These are phyloP conservation scores for Magallana nippona DNA, from an alignment of 2,888 invertebrate species.

Conservation along the genomic window DNA sequence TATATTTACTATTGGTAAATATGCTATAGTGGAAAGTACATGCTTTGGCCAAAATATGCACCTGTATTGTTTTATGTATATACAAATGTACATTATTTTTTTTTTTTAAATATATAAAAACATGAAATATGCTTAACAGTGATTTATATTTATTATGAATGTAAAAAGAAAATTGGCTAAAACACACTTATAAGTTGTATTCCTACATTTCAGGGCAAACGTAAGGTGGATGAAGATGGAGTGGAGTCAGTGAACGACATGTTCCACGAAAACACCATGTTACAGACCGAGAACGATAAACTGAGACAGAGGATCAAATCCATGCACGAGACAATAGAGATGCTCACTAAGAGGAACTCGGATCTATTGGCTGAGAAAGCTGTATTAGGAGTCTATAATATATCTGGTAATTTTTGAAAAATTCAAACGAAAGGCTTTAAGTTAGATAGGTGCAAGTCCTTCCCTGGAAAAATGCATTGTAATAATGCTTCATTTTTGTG, in stretches of 20 bases:
- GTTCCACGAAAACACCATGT: constrained; percentile 96
- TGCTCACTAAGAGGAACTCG: constrained; percentile 88
- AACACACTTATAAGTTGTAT: neutral
- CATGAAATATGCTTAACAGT: too few species aligned
- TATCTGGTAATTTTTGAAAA: constrained; percentile 43
- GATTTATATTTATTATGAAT: too few species aligned
- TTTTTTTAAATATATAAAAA: too few species aligned
- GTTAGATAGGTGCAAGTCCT: neutral
- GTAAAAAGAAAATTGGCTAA: too few species aligned
- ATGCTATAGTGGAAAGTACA: too few species aligned
- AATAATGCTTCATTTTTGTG: too few species aligned
- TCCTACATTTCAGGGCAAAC: constrained; percentile 86
- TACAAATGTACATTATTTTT: too few species aligned
- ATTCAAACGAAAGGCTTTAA: neutral
- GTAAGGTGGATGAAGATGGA: constrained; percentile 92
- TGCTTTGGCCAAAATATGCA: too few species aligned
- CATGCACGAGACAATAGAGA: constrained; percentile 95
- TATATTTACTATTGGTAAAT: too few species aligned
- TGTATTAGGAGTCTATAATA: constrained; percentile 57
- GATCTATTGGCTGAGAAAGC: constrained; percentile 87
- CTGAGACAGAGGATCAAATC: constrained; percentile 94
- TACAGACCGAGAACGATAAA: constrained; percentile 92
- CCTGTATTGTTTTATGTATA: too few species aligned
- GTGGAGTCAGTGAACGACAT: constrained; percentile 94
- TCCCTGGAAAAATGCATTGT: neutral